Evolutionary conservation across 2,888 invertebrate genomes (phyloP).

Genomic region (Lissonota sp.): DNA sequence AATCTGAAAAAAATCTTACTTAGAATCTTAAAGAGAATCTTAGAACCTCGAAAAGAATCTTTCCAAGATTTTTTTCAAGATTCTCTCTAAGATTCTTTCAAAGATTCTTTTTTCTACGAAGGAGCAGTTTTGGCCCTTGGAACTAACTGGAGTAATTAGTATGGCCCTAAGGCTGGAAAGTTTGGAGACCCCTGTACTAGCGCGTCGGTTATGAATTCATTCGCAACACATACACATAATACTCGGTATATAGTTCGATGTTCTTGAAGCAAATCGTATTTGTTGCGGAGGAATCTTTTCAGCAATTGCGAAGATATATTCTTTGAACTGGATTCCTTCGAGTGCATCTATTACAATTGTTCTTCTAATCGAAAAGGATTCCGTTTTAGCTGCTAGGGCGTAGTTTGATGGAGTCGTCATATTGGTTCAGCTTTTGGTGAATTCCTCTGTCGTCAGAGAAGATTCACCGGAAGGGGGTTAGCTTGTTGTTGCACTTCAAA

Average conservation of each 20-base stretch:
- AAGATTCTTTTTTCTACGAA: no score
- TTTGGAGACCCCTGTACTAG: no score
- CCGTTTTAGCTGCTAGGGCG: constrained; percentile 13
- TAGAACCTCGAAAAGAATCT: no score
- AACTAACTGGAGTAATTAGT: no score
- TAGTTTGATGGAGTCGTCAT: constrained; percentile 26
- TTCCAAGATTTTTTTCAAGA: no score
- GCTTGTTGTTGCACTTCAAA: no score
- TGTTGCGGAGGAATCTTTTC: constrained; percentile 27
- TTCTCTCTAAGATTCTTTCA: no score
- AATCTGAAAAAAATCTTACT: no score
- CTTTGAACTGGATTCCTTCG: constrained; percentile 31
- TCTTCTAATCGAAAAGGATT: constrained; percentile 35
- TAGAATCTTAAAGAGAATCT: no score
- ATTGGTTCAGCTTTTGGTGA: not conserved
- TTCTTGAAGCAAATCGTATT: constrained; percentile 46
- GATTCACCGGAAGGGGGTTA: no score
- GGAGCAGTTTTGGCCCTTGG: no score
- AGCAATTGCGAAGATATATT: constrained; percentile 21
- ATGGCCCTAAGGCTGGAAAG: no score
- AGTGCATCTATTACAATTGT: constrained; percentile 42
- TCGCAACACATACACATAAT: constrained; percentile 38
- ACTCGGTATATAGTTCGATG: constrained; percentile 46
- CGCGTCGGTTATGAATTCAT: constrained; percentile 28
- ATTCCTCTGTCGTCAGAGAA: constrained; percentile 18